Evolutionary conservation across 1,140 invertebrate genomes (phyloP).

Genomic region (Scaptomyza montana): DNA sequence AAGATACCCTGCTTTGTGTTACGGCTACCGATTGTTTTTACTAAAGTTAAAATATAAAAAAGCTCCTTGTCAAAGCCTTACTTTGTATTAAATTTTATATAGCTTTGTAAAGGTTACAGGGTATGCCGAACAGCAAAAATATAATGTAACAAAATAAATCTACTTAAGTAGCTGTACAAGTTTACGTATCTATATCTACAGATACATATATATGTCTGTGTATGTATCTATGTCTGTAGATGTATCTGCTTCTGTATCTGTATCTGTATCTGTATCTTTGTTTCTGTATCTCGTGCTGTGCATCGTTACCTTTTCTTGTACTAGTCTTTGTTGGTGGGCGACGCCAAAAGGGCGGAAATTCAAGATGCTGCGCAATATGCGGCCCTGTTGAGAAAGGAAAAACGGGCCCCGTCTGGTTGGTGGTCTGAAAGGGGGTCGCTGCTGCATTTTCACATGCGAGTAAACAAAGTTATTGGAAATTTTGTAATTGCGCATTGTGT

Average conservation of each 20-base stretch:
- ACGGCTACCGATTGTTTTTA: too few relatives aligned
- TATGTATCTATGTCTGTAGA: background rate
- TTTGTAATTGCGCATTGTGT: constrained; percentile 63
- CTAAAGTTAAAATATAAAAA: too few relatives aligned
- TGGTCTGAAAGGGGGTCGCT: background rate
- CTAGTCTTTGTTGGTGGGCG: constrained; percentile 30
- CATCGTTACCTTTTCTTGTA: constrained; percentile 43
- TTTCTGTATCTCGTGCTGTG: constrained; percentile 32
- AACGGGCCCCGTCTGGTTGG: background rate
- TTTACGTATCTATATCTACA: constrained; percentile 15
- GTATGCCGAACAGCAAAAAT: background rate
- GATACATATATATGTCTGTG: too few relatives aligned
- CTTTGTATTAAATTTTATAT: background rate
- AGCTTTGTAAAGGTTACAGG: background rate
- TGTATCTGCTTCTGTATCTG: constrained; percentile 13
- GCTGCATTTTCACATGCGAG: constrained; percentile 67
- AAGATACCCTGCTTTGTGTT: background rate
- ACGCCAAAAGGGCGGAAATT: constrained; percentile 60
- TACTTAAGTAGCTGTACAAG: constrained; percentile 27
- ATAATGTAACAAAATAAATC: constrained; percentile 32
- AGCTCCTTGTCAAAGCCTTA: too few relatives aligned
- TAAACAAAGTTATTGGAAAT: constrained; percentile 71
- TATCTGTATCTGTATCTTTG: constrained; percentile 19
- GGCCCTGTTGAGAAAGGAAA: background rate
- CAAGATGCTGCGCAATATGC: constrained; percentile 76